Evolutionary conservation across 2,797 vertebrate species (phyloP).

Genomic region (Anniella stebbinsi): DNA sequence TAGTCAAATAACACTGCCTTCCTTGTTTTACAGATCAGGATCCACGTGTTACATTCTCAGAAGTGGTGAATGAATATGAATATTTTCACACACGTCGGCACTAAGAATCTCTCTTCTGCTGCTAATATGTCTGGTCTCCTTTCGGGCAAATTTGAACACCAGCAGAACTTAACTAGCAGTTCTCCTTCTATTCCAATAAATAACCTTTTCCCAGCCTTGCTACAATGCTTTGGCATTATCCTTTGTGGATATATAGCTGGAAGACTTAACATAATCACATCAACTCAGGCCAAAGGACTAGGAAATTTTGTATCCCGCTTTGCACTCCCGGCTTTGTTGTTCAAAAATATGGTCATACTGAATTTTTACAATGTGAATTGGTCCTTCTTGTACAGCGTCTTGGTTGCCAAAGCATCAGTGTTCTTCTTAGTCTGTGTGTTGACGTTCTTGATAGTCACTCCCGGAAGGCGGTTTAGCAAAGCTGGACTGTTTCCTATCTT

Average conservation of each 20-base stretch:
- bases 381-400: slow-evolving; percentile 94
- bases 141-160: slow-evolving; percentile 61
- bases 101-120: slow-evolving; percentile 69
- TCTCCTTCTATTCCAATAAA: slow-evolving; percentile 91
- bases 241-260: slow-evolving; percentile 95
- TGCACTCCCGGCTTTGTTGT: slow-evolving; percentile 94
- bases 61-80: slow-evolving; percentile 75
- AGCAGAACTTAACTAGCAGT: slow-evolving; percentile 62
- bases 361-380: slow-evolving; percentile 94
- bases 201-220: slow-evolving; percentile 92
- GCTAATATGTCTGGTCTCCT: slow-evolving; percentile 72
- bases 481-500: slow-evolving; percentile 97
- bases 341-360: slow-evolving; percentile 98
- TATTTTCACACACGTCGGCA: slow-evolving; percentile 65
- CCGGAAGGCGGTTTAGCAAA: slow-evolving; percentile 90
- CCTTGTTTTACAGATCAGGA: slow-evolving; percentile 73
- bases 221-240: slow-evolving; percentile 98
- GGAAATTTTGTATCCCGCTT: slow-evolving; percentile 98
- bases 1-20: slow-evolving; percentile 32
- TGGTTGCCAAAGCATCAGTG: slow-evolving; percentile 93
- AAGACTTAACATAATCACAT: slow-evolving; percentile 90
- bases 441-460: slow-evolving; percentile 89
- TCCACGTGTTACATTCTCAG: slow-evolving; percentile 54
- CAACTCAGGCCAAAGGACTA: slow-evolving; percentile 94
- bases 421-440: slow-evolving; percentile 90